phyloP scores from a whole-genome alignment of 2,888 invertebrate genomes.

The Chorisops tibialis region DNA sequence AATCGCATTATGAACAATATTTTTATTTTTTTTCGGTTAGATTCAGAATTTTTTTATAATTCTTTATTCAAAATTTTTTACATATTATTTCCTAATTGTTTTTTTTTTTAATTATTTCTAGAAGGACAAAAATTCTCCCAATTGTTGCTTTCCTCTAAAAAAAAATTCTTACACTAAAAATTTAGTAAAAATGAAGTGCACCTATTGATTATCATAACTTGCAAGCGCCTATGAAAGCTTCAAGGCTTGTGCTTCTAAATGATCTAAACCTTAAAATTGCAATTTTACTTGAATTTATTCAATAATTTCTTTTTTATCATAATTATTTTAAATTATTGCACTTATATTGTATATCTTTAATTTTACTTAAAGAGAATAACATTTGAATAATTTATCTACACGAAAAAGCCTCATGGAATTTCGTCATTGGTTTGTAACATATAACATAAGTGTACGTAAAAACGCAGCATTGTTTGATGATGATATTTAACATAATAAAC shows the following conservation, averaged over 20 bases:
- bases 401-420: too few species aligned
- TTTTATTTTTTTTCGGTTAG: constrained; percentile 7
- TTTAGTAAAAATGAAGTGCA: too few species aligned
- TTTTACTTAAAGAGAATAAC: not conserved
- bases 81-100: constrained; percentile 28
- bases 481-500: too few species aligned
- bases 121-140: constrained; percentile 16
- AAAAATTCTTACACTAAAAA: not conserved
- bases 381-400: constrained; percentile 31
- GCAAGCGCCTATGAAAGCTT: constrained; percentile 23
- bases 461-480: too few species aligned
- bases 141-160: constrained; percentile 16
- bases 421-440: too few species aligned
- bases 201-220: not conserved
- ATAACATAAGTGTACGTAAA: too few species aligned
- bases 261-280: constrained; percentile 36
- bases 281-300: constrained; percentile 6
- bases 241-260: constrained; percentile 26
- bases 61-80: constrained; percentile 8
- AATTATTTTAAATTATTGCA: not conserved
- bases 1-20: constrained; percentile 16
- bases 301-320: not conserved
- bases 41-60: constrained; percentile 23
- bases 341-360: not conserved
- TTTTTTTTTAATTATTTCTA: constrained; percentile 2